Conservation (phyloP, 1,140 invertebrate genomes). For the Leptonema lineaticorne region DNA sequence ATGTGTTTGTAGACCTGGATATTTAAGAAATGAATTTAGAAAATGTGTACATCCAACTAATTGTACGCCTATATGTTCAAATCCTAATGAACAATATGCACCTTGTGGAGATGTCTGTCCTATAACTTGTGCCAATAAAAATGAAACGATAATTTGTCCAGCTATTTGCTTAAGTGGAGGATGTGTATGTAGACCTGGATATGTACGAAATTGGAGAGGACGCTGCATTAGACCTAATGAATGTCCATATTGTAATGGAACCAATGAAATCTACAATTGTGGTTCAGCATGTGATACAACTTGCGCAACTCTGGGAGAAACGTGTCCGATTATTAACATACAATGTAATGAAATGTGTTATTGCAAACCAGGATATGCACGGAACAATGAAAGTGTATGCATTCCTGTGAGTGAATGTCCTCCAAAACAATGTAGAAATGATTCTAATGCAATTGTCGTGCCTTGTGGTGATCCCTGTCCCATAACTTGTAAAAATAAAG, state of each 20-base stretch:
- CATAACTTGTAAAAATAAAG: constrained; percentile 13
- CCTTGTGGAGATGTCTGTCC: constrained; percentile 25
- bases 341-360: constrained; percentile 57
- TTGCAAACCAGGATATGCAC: constrained; percentile 53
- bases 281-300: constrained; percentile 46
- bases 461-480: constrained; percentile 36
- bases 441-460: constrained; percentile 23
- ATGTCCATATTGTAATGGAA: constrained; percentile 30
- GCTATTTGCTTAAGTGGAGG: constrained; percentile 7
- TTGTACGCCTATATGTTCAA: neutral
- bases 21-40: constrained; percentile 21
- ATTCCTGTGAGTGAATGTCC: constrained; percentile 47
- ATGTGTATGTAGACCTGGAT: constrained; percentile 30
- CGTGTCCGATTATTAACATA: constrained; percentile 54
- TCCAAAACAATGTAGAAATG: constrained; percentile 16
- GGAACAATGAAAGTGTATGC: constrained; percentile 47
- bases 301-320: constrained; percentile 51
- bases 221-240: constrained; percentile 22
- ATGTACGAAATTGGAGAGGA: constrained; percentile 7
- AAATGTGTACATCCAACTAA: constrained; percentile 14
- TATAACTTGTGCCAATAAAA: constrained; percentile 25
- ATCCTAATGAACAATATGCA: neutral
- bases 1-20: constrained; percentile 29
- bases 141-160: neutral
- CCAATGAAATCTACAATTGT: constrained; percentile 51